Percentiles rank a stretch among this genome's conserved stretches.
Evolutionary conservation across 2,113 vertebrate genomes (phyloP).

Genomic region (Microtus oregoni): DNA sequence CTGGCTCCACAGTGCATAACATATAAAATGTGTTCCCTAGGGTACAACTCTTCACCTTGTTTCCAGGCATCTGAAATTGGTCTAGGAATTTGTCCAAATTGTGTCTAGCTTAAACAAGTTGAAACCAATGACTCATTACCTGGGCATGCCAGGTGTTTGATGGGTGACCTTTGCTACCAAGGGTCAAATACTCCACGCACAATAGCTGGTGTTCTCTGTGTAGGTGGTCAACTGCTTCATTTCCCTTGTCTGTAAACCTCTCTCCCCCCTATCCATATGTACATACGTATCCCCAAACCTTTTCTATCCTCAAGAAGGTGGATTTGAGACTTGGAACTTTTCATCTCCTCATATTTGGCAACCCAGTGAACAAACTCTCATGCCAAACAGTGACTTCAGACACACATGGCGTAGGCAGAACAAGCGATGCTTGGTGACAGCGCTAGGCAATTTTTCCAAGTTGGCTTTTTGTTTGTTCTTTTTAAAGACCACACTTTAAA

Average conservation of each 20-base stretch:
- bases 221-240: too few relatives aligned
- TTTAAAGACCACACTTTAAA: slow-evolving; percentile 14
- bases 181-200: neutral
- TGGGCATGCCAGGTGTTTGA: neutral
- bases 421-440: too few relatives aligned
- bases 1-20: too few relatives aligned
- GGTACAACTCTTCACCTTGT: neutral
- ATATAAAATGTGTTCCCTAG: neutral
- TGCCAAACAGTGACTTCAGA: neutral
- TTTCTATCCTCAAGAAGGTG: neutral
- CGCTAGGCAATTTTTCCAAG: neutral
- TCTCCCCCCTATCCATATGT: neutral
- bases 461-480: neutral
- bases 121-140: neutral
- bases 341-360: neutral
- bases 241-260: neutral
- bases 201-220: neutral
- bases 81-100: neutral
- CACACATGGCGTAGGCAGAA: too few relatives aligned
- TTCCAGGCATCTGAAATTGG: neutral
- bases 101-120: neutral
- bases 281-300: neutral
- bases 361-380: neutral
- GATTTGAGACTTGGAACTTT: neutral
- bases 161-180: neutral